phyloP scores from a whole-genome alignment of 2,113 vertebrate species.

The Nesogale talazaci region DNA sequence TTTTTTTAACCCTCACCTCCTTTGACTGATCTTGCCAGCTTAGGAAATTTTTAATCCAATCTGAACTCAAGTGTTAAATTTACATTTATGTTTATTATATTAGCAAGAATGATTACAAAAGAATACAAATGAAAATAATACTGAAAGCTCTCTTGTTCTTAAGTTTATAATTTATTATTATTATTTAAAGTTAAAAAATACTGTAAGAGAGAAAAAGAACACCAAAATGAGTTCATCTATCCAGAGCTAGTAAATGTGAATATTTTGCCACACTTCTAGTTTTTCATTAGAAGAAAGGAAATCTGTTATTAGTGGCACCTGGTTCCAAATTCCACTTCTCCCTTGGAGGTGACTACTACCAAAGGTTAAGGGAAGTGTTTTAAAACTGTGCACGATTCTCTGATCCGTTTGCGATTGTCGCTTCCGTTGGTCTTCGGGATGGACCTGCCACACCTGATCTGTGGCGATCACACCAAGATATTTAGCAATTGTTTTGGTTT shows the following conservation, averaged over 20 bases:
- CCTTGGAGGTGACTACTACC: background rate
- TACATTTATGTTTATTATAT: background rate
- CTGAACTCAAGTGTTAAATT: background rate
- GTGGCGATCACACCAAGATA: background rate
- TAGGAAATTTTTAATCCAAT: background rate
- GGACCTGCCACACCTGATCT: background rate
- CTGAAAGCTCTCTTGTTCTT: background rate
- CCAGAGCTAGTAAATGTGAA: background rate
- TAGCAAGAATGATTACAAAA: slow-evolving; percentile 21
- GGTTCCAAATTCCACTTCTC: background rate
- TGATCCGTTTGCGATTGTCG: background rate
- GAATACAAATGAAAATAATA: background rate
- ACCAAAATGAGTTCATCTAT: background rate
- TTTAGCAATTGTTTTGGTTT: background rate
- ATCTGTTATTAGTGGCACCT: background rate
- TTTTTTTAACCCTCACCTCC: no score
- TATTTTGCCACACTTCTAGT: background rate
- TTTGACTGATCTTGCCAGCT: background rate
- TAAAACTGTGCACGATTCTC: background rate
- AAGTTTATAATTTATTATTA: background rate
- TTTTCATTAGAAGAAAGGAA: background rate
- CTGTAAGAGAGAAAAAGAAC: background rate
- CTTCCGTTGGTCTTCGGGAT: background rate
- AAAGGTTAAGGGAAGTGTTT: background rate
- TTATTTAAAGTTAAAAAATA: background rate